Percentiles rank a stretch among this genome's conserved stretches.
phyloP scores from a whole-genome alignment of 2,888 invertebrate genomes.

The Pseudococcus longispinus region DNA sequence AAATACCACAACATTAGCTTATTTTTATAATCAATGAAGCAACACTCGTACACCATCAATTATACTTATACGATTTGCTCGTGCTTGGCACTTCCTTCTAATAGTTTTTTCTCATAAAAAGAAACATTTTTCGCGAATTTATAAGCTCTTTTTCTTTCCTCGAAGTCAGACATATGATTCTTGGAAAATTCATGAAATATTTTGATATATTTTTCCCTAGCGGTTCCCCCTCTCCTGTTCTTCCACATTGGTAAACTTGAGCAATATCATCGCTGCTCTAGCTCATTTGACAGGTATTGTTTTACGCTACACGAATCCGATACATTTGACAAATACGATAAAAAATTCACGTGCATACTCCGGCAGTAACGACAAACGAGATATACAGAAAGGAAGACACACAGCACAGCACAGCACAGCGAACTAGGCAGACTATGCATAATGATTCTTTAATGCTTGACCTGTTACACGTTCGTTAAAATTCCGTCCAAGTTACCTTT shows the following conservation, averaged over 20 bases:
- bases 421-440: not conserved
- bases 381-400: not conserved
- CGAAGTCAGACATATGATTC: not conserved
- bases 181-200: not conserved
- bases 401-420: not conserved
- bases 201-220: not conserved
- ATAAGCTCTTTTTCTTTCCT: not conserved
- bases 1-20: not conserved
- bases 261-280: not conserved
- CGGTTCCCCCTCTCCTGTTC: not conserved
- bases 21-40: too few relatives aligned
- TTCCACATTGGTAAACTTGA: not conserved
- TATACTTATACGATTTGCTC: not conserved
- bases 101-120: not conserved
- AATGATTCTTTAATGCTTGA: not conserved
- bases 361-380: too few relatives aligned
- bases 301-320: not conserved
- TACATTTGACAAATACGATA: not conserved
- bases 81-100: not conserved
- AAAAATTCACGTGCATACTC: not conserved
- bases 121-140: not conserved
- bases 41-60: too few relatives aligned
- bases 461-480: constrained; percentile 20
- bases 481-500: not conserved
- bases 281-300: not conserved